phyloP scores from a whole-genome alignment of 2,888 invertebrate species.

The Microctonus aethiopoides region DNA sequence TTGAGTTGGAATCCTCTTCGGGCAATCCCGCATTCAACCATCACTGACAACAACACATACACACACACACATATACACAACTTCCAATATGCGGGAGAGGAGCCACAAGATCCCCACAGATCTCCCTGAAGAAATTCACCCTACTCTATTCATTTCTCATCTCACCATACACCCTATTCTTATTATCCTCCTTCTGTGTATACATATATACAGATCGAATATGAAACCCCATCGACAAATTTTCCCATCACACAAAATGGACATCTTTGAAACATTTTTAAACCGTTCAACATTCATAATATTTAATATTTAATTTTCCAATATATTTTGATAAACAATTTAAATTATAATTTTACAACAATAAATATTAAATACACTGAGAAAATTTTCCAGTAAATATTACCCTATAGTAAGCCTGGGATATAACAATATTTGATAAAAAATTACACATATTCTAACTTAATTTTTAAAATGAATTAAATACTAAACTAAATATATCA shows the following conservation, averaged over 20 bases:
- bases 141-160: background rate
- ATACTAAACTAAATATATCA: too few relatives aligned
- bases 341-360: background rate
- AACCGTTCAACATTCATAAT: conserved; percentile 1
- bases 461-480: too few relatives aligned
- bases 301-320: background rate
- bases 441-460: too few relatives aligned
- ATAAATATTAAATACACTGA: too few relatives aligned
- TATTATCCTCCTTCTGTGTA: background rate
- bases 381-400: too few relatives aligned
- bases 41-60: background rate
- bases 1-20: conserved; percentile 23
- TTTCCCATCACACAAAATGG: background rate
- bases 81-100: too few relatives aligned
- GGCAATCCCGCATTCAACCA: conserved; percentile 22
- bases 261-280: background rate
- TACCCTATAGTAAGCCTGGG: too few relatives aligned
- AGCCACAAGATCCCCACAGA: too few relatives aligned
- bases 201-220: background rate
- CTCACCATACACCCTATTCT: background rate
- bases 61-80: background rate
- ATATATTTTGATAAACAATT: background rate
- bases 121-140: background rate
- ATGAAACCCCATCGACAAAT: background rate
- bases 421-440: too few relatives aligned